These are phyloP conservation scores for Antedon mediterranea DNA, from an alignment of 53 echinoderm and acorn worm species.

Conservation along the genomic window DNA sequence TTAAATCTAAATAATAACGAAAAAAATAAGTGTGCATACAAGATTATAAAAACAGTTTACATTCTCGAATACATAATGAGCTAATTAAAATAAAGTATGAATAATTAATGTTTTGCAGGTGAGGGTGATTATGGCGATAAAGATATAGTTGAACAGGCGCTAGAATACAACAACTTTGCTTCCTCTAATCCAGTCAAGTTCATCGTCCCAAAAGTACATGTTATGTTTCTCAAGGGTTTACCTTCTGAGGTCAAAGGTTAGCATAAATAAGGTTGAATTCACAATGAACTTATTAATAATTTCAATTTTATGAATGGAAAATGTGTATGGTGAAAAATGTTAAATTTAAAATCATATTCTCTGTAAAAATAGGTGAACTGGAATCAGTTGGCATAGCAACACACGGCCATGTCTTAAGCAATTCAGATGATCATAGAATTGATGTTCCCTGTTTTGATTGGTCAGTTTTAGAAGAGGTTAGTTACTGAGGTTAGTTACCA, in stretches of 20 bases:
- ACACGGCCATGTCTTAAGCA: constrained; percentile 64
- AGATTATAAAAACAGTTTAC: no score
- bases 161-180: constrained; percentile 45
- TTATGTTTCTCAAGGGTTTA: constrained; percentile 69
- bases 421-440: constrained; percentile 19
- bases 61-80: no score
- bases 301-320: no score
- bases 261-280: background rate
- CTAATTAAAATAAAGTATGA: background rate
- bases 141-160: constrained; percentile 74
- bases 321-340: no score
- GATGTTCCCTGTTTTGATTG: background rate
- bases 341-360: no score
- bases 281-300: no score
- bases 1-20: no score
- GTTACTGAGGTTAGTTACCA: background rate
- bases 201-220: constrained; percentile 52
- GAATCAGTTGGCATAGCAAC: constrained; percentile 41
- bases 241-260: constrained; percentile 64
- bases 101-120: constrained; percentile 14
- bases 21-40: no score
- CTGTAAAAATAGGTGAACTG: constrained; percentile 39
- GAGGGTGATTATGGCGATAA: constrained; percentile 91
- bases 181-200: constrained; percentile 58
- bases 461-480: background rate